Conservation (phyloP, 1,140 invertebrate species). For the Scylla paramamosain region DNA sequence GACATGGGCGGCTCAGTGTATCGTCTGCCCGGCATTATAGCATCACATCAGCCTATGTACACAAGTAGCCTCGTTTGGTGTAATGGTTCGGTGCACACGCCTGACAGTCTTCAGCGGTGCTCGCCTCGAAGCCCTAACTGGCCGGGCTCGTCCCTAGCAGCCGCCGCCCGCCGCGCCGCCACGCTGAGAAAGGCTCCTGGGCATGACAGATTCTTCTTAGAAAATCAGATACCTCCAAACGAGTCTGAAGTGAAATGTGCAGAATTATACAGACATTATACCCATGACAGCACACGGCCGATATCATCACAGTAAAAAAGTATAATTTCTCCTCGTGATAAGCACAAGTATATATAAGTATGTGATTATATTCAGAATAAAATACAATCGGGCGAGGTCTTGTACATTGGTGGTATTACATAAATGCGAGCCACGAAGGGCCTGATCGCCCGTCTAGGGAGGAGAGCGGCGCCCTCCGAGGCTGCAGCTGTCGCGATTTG, state of each 20-base stretch:
- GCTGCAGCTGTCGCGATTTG: background rate
- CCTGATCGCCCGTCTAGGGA: background rate
- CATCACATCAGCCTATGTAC: background rate
- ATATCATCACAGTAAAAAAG: background rate
- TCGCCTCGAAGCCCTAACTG: background rate
- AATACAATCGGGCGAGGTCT: background rate
- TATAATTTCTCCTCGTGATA: background rate
- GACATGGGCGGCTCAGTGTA: background rate
- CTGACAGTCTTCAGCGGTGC: background rate
- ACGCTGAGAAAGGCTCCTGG: background rate
- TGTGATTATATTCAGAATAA: background rate
- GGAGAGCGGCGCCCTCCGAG: background rate
- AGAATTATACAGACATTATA: constrained; percentile 1
- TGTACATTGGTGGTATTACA: background rate
- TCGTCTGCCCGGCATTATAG: background rate
- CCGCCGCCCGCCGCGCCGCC: background rate
- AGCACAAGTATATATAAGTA: constrained; percentile 10
- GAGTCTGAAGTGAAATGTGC: background rate
- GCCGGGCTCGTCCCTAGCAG: background rate
- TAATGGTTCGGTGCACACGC: background rate
- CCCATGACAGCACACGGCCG: constrained; percentile 1
- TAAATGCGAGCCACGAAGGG: background rate
- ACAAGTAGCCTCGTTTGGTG: background rate
- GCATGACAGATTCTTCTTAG: background rate
- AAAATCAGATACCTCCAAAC: constrained; percentile 5